Evolutionary conservation across 2,113 vertebrate genomes (phyloP), one percentile per base, ranked within the genome.

Genomic region (Laterallus jamaicensis): DNA sequence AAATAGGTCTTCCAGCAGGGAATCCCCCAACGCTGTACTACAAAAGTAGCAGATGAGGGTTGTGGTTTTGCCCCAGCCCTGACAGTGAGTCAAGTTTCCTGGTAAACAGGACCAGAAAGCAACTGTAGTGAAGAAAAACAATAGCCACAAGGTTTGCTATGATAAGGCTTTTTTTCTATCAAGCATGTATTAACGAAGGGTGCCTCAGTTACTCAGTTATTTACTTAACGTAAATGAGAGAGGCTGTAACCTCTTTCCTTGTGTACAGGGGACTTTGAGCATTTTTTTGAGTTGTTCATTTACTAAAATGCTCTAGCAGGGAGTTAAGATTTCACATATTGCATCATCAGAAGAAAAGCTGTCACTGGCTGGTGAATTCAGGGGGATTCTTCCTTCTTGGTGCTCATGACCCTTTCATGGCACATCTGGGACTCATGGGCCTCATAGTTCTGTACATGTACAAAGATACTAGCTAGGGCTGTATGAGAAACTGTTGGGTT

Each of bases 1-100:
- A 91, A 92, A 92, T 71, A 92, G 49, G 28, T 75, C 69, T 92
- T 92, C 64, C 52, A 71, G 52, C 39, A 68, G 91, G 92, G 80
- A 95, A 96, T 93, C 64, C 71, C 94, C 82, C 44, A 88, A 19
- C 35, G 47, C 16, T 40, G 21, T 26, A 15, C 56, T 86, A 44
- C 49, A 71, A 69, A 96, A 95, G 76, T 71, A 88, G 86, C 24
- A 81, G 75, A 95, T 68, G 88, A 49, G 49, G 8, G 49, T 49
- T 20, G 49, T 49, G 49, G 21, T 49, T 49, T 49, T 49, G 49
- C 49, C 49, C 21, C 20, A 49, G 49, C 49, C 49, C 19, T 49
- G 49, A 49, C 49, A 49, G 22, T 22, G 49, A 92, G 60, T 96
- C 93, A 96, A 12, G 18, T 86, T 93, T 83, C 76, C 82, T 71